These are phyloP conservation scores for Epistrophella euchroma DNA, from an alignment of 2,888 invertebrate species.

Conservation along the genomic window DNA sequence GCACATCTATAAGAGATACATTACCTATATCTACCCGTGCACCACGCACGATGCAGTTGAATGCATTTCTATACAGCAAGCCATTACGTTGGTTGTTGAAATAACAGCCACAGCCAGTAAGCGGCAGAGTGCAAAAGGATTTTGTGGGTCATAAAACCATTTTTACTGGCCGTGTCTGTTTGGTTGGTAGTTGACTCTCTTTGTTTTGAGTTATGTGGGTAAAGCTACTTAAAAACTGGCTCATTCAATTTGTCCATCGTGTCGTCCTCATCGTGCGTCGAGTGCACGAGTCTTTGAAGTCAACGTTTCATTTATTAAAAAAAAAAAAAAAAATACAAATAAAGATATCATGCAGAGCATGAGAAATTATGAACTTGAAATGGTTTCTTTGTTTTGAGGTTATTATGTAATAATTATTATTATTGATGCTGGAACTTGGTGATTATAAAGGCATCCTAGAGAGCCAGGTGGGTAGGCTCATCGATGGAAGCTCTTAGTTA, in stretches of 20 bases:
- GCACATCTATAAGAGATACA: conserved; percentile 44
- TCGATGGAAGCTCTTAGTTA: neutral
- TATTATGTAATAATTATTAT: conserved; percentile 24
- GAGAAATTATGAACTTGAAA: conserved; percentile 51
- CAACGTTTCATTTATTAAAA: conserved; percentile 42
- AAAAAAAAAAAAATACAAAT: neutral
- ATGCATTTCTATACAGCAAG: conserved; percentile 45
- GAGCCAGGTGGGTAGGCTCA: neutral
- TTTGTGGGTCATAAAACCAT: conserved; percentile 68
- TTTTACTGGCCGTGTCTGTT: conserved; percentile 27
- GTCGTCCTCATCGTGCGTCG: neutral
- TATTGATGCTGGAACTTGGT: neutral
- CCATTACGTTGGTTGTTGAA: neutral
- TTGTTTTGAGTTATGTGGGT: conserved; percentile 50
- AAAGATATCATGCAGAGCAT: conserved; percentile 52
- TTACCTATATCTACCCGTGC: conserved; percentile 4
- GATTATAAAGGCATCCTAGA: conserved; percentile 15
- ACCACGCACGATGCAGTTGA: conserved; percentile 17
- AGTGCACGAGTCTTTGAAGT: neutral
- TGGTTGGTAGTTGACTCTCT: conserved; percentile 35
- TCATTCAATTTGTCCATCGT: conserved; percentile 44
- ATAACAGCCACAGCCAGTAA: neutral
- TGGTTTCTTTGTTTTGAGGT: conserved; percentile 31
- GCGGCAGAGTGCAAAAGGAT: conserved; percentile 22
- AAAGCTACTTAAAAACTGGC: conserved; percentile 40